Evolutionary conservation across 2,113 vertebrate species (phyloP).

Genomic region (Callorhinus ursinus): DNA sequence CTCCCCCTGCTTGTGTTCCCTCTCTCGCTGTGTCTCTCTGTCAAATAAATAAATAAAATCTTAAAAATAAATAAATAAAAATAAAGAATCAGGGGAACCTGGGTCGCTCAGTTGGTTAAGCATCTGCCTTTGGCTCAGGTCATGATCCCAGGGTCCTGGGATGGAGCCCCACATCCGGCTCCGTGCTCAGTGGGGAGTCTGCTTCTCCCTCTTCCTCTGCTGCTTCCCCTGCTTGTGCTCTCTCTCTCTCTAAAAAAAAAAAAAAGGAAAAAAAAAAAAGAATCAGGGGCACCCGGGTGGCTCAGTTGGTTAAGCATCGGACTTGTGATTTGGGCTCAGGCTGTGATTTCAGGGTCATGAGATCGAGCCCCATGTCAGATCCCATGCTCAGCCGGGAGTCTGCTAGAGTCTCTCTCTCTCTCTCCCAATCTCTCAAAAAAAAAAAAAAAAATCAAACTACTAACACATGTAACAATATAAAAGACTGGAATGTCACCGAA

Average conservation of each 20-base stretch:
- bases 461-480: not conserved
- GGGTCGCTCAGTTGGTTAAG: not conserved
- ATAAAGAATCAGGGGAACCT: not conserved
- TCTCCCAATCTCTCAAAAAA: not conserved
- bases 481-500: not conserved
- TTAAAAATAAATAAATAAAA: too few relatives aligned
- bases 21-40: too few relatives aligned
- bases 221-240: not conserved
- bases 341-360: not conserved
- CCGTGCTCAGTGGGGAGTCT: not conserved
- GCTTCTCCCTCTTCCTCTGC: not conserved
- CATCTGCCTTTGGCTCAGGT: not conserved
- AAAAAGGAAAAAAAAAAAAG: too few relatives aligned
- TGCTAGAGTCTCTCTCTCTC: not conserved
- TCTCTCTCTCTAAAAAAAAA: not conserved
- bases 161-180: accelerated
- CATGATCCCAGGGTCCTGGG: not conserved
- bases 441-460: not conserved
- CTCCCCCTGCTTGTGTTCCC: too few relatives aligned
- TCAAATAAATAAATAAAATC: too few relatives aligned
- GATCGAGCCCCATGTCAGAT: not conserved
- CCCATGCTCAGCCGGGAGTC: not conserved
- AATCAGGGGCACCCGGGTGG: not conserved
- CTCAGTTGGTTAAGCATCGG: not conserved
- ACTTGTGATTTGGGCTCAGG: not conserved